Evolutionary conservation across 2,888 invertebrate species (phyloP).

Genomic region (Didymodactylos carnosus): DNA sequence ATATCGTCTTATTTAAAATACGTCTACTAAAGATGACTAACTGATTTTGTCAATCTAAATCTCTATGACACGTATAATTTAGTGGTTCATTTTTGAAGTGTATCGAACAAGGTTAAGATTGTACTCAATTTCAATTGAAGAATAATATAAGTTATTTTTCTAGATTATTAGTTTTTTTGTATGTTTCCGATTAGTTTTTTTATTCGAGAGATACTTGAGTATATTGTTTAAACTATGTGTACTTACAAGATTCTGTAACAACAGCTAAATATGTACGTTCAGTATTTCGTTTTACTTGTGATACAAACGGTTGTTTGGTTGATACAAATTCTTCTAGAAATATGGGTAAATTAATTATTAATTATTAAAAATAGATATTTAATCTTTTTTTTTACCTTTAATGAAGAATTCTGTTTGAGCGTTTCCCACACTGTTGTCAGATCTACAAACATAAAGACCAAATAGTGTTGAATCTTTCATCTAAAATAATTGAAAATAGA

Average conservation of each 20-base stretch:
- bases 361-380: not conserved
- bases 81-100: no score
- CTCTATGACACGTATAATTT: no score
- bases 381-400: not conserved
- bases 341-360: not conserved
- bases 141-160: no score
- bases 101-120: no score
- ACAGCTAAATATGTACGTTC: no score
- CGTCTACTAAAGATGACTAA: not conserved
- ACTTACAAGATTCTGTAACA: no score
- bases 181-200: no score
- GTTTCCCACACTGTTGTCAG: not conserved
- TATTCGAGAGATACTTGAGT: no score
- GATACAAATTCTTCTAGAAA: not conserved
- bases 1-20: not conserved
- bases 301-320: not conserved
- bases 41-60: no score
- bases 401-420: not conserved
- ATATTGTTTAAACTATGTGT: no score
- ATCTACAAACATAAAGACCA: not conserved
- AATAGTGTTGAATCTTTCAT: not conserved
- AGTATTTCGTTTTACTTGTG: not conserved
- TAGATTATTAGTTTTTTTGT: no score
- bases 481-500: not conserved
- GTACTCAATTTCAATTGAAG: no score